Evolutionary conservation across 2,888 invertebrate genomes (phyloP).

Genomic region (Cybosia mesomella): DNA sequence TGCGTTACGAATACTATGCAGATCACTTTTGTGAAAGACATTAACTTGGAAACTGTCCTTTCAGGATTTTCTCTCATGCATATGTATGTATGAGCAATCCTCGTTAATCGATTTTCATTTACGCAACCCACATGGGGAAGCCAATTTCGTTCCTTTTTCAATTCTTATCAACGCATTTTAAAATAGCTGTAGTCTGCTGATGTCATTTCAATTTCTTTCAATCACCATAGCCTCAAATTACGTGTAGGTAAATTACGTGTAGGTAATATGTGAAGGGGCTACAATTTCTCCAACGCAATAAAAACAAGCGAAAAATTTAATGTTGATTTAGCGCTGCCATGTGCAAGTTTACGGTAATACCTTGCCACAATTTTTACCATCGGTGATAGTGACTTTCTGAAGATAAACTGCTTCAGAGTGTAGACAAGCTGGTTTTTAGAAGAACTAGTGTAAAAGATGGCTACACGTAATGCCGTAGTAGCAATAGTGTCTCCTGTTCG

Average conservation of each 20-base stretch:
- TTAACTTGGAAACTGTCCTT: conserved; percentile 17
- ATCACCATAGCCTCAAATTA: neutral
- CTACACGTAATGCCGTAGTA: too few relatives aligned
- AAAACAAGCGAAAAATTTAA: too few relatives aligned
- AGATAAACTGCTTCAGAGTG: neutral
- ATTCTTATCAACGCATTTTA: neutral
- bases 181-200: neutral
- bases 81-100: conserved; percentile 12
- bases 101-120: conserved; percentile 13
- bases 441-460: too few relatives aligned
- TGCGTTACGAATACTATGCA: conserved; percentile 16
- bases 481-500: too few relatives aligned
- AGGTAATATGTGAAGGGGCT: too few relatives aligned
- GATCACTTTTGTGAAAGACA: conserved; percentile 18
- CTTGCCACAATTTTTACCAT: neutral
- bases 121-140: neutral
- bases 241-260: neutral
- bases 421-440: too few relatives aligned
- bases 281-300: neutral
- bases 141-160: conserved; percentile 7
- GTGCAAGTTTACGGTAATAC: neutral
- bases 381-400: neutral
- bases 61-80: conserved; percentile 14
- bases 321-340: conserved; percentile 1
- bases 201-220: neutral